These are phyloP conservation scores for Drosophila leontia DNA, from an alignment of 1,140 invertebrate genomes.

Conservation along the genomic window DNA sequence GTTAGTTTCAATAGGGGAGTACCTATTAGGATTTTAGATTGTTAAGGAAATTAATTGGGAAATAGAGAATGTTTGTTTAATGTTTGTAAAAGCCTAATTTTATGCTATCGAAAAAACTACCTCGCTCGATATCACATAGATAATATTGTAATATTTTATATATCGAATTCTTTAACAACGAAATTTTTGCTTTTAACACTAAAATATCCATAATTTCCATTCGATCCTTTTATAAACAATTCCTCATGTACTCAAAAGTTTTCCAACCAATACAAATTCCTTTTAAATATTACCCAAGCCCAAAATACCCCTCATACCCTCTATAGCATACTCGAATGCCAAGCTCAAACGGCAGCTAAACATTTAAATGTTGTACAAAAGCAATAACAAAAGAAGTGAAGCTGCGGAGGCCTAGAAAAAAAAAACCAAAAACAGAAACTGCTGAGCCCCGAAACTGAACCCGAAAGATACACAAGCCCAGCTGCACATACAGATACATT, in stretches of 20 bases:
- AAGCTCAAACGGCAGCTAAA: conserved; percentile 79
- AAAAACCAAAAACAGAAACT: conserved; percentile 2
- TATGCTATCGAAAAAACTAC: too few relatives aligned
- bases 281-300: background rate
- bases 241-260: too few relatives aligned
- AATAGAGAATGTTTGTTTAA: too few relatives aligned
- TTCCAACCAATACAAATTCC: background rate
- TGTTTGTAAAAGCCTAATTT: too few relatives aligned
- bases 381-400: conserved; percentile 71
- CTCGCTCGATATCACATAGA: too few relatives aligned
- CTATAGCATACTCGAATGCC: conserved; percentile 23
- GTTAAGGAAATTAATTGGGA: background rate
- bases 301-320: conserved; percentile 1
- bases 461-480: conserved; percentile 59
- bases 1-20: background rate
- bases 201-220: background rate
- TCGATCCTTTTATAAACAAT: too few relatives aligned
- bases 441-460: conserved; percentile 46
- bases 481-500: conserved; percentile 69
- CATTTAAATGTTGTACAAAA: conserved; percentile 82
- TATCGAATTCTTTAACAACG: too few relatives aligned
- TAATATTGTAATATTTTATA: too few relatives aligned
- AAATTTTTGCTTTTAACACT: too few relatives aligned
- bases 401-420: conserved; percentile 34
- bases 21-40: background rate